Base-by-base conservation (phyloP, 2,888 invertebrate species). In the Leucania comma region DNA sequence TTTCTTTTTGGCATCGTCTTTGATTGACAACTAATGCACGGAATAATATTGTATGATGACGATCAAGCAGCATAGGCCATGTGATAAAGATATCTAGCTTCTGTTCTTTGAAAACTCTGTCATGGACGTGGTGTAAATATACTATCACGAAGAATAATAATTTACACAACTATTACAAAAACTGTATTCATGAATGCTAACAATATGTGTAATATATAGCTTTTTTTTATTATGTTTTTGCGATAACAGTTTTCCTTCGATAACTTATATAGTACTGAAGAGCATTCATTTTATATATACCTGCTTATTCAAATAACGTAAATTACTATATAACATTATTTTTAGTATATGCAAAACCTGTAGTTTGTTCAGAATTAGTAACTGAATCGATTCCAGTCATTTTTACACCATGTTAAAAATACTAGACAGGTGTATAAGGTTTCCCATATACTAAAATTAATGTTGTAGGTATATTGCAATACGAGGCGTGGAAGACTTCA, bases 161-260 rank as follows among this genome's bases (percentile, higher is more conserved):
- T 46, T 38, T 9, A 73, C n/a, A 64, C 6, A 46, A 29, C 20
- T 73, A 46, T 46, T 54, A 38, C 10, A 73, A 20, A 46, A 46
- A 22, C 32, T 48, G 9, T 12, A 38, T 54, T 9, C 9, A 17
- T 54, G 46, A 62, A n/a, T 17, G 22, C 22, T 42, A 46, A 32
- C 32, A 26, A 35, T 12, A 1, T 20, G 14, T 57, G 38, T 72
- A 72, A 26, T 66, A 20, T 10, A 29, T 29, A 29, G 4, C 29
- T 20, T 29, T 35, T 14, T 38, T 20, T n/a, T 4, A 12, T 26
- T 26, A 24, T 14, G 8, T 72, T 22, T 3, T 22, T 3, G 14
- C 14, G 9, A 22, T n/a, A 6, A 6, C 6, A 53, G 48, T 29
- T 2, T 22, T 51, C 14, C 42, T 53, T 53, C 24, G 24, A 12